Evolutionary conservation across 2,113 vertebrate genomes (phyloP), one percentile per base, ranked within the genome.

Genomic region (Enhydra lutris): DNA sequence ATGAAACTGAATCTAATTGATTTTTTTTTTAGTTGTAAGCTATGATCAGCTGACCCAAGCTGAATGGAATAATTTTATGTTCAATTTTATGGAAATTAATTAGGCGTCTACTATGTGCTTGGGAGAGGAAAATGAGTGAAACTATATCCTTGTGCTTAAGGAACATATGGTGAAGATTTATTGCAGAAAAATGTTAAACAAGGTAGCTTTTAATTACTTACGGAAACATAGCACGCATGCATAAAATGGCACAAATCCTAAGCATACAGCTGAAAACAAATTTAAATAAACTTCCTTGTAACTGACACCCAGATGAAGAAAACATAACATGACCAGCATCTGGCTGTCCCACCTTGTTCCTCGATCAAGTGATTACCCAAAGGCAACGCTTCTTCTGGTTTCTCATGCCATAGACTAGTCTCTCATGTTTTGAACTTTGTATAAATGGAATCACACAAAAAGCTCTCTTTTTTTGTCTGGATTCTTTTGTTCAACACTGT

Each of bases 81-180:
- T 90, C 17, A 80, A 6, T 67, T 82, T 59, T 84, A 81, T 36
- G 9, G 39, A 95, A 95, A 65, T 86, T 95, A 79, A 97, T 52
- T 65, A 67, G 10, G 80, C 7, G 17, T 36, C 42, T 63, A 92
- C 71, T 85, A 21, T 80, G 71, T 91, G 26, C 36, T 84, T 63
- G 18, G 84, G 61, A 69, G 24, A 65, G 24, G 11, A 50, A 84
- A 63, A 36, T 71, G 83, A 71, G 36, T 63, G 63, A 95, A 95
- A 45, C 29, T 29, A 61, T 83, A 76, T 69, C 24, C 20, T 83
- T 83, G 15, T 6, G 50, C 39, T 82, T 84, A 47, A 88, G 74
- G 23, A 92, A 50, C 26, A 69, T 50, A 83, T 42, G 67, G 69
- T 45, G 10, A 90, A 61, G 71, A 80, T 89, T 85, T 69, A 52